Base-by-base conservation (phyloP, 1,140 invertebrate species). In the Neodiprion pinetum region DNA sequence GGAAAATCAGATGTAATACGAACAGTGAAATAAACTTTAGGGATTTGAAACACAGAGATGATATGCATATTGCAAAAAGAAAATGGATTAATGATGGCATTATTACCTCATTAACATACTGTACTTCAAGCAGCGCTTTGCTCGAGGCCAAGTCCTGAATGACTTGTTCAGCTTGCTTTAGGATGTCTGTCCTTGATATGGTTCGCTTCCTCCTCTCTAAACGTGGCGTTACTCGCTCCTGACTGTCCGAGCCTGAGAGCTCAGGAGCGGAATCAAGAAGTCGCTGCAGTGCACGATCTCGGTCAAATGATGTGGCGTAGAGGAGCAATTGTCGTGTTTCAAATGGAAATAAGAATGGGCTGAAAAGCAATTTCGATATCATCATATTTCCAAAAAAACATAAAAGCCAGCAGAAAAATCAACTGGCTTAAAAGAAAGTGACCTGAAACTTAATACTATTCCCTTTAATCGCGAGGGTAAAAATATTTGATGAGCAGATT, bases 251-350 rank as follows among this genome's bases (percentile, higher is more conserved):
- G 87, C 92, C 82, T 84, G 92, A 90, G 89, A 95, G 88, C 88
- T 97, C 96, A 1, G 95, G 95, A 8, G 94, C 93, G 70, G 95
- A 94, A 87, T 99, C 98, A 75, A 99, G 89, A 72, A 99, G 90
- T 70, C 96, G 92, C 88, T 98, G 96, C 74, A 99, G 89, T 53
- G 98, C 97, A 84, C 98, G 92, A 89, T 98, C 96, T 67, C 98
- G 92, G 90, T 99, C 98, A 88, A 99, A 99, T 49, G 96, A 96
- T 53, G 96, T 98, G 53, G 97, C 96, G 89, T 99, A 99, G 88
- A 99, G 96, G 50, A 99, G 88, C 80, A 99, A 89, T 87, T 99
- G 97, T 9, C 98, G 91, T 47, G 97, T 98, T 86, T 99, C 97
- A 88, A 99, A 99, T 61, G 97, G 97, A 83, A 99, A 96, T 68